Conservation (phyloP, 2,113 vertebrate genomes). For the Arvicanthis niloticus region DNA sequence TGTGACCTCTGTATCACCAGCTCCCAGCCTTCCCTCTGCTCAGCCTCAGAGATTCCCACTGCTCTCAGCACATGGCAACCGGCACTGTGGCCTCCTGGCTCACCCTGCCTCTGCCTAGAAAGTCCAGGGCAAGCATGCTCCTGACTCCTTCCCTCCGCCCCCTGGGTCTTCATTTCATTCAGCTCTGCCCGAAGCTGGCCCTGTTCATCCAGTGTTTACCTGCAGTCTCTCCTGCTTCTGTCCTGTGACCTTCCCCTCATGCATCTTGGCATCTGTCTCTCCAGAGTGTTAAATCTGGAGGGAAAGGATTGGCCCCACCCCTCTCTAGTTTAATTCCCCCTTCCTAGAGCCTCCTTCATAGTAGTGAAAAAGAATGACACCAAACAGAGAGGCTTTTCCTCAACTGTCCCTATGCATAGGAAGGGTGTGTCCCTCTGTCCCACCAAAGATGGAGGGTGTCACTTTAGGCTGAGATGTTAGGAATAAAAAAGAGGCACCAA, state of each 20-base stretch:
- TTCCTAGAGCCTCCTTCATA: background rate
- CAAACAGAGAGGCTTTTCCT: background rate
- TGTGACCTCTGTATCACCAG: background rate
- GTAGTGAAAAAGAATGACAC: background rate
- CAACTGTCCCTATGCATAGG: background rate
- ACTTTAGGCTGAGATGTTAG: background rate
- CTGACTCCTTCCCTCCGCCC: background rate
- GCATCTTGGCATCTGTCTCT: background rate
- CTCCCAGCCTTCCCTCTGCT: background rate
- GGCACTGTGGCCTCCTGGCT: fast-evolving
- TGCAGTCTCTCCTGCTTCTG: background rate
- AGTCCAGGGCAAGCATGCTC: background rate
- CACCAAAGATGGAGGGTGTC: background rate
- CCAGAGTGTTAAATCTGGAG: background rate
- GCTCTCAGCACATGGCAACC: background rate
- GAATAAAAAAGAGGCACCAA: background rate
- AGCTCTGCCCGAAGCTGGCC: background rate
- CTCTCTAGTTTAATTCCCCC: too few relatives aligned
- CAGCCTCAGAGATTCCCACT: fast-evolving
- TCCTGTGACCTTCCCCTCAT: background rate
- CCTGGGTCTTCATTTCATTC: background rate
- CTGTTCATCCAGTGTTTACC: background rate
- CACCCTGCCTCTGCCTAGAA: background rate
- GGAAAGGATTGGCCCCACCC: background rate
- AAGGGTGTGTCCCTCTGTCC: background rate